Evolutionary conservation across 2,113 vertebrate genomes (phyloP).

Genomic region (Natator depressus): DNA sequence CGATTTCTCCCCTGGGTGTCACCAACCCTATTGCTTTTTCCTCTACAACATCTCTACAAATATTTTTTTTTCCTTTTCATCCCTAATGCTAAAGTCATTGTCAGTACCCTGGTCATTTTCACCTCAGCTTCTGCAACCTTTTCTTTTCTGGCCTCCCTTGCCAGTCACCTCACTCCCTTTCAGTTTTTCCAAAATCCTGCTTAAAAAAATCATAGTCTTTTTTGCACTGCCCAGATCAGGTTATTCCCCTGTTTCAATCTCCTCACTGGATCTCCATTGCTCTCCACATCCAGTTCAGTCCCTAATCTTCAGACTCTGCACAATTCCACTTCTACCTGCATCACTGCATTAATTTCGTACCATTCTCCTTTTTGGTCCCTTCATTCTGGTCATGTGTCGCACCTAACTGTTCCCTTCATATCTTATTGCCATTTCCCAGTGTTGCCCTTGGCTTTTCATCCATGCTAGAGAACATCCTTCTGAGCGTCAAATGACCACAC

Average conservation of each 20-base stretch:
- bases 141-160: neutral
- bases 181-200: neutral
- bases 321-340: neutral
- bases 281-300: neutral
- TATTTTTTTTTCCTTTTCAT: neutral
- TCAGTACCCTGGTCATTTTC: neutral
- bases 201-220: neutral
- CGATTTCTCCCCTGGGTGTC: neutral
- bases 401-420: neutral
- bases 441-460: neutral
- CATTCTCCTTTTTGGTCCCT: neutral
- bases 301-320: neutral
- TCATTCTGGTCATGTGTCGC: neutral
- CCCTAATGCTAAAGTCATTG: neutral
- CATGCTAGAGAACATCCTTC: neutral
- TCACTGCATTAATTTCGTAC: neutral
- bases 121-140: neutral
- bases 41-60: neutral
- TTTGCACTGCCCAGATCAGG: neutral
- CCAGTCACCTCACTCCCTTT: neutral
- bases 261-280: neutral
- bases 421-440: neutral
- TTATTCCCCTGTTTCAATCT: neutral
- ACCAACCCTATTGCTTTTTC: neutral
- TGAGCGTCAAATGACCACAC: neutral